Conservation (phyloP, 2,113 vertebrate species). For the Collichthys lucidus region DNA sequence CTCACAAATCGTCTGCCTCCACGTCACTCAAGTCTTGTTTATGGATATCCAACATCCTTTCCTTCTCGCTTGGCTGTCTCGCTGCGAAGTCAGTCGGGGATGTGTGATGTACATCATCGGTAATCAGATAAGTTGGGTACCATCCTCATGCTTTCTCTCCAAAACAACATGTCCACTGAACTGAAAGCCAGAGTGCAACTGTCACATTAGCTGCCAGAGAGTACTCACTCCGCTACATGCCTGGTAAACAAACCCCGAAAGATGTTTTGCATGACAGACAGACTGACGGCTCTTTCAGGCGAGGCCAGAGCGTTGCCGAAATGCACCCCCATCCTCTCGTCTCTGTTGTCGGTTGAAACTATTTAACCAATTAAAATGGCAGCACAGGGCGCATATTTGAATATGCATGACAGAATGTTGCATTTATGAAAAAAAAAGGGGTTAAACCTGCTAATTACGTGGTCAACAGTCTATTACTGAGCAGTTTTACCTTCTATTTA, state of each 20-base stretch:
- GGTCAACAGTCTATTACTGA: conserved; percentile 70
- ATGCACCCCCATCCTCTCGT: conserved; percentile 38
- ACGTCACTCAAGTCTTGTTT: conserved; percentile 83
- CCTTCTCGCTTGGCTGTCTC: conserved; percentile 57
- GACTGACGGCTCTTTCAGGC: conserved; percentile 71
- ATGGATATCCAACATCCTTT: conserved; percentile 61
- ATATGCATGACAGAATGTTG: conserved; percentile 80
- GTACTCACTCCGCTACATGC: conserved; percentile 58
- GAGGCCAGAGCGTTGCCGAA: conserved; percentile 48
- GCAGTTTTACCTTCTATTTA: conserved; percentile 58
- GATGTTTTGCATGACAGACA: conserved; percentile 74
- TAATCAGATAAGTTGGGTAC: conserved; percentile 86
- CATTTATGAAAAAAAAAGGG: conserved; percentile 56
- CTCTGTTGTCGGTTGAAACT: conserved; percentile 74
- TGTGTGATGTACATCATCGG: conserved; percentile 83
- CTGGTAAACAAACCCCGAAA: conserved; percentile 76
- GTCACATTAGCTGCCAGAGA: conserved; percentile 81
- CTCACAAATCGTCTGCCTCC: conserved; percentile 73
- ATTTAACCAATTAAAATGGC: conserved; percentile 83
- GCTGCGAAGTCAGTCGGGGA: conserved; percentile 66
- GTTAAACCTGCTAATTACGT: conserved; percentile 72
- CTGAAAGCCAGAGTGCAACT: conserved; percentile 82
- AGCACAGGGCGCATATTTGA: conserved; percentile 70
- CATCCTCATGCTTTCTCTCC: conserved; percentile 79
- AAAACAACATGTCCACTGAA: conserved; percentile 81